Base-by-base conservation (phyloP, 2,113 vertebrate genomes). In the Poecilia latipinna region DNA sequence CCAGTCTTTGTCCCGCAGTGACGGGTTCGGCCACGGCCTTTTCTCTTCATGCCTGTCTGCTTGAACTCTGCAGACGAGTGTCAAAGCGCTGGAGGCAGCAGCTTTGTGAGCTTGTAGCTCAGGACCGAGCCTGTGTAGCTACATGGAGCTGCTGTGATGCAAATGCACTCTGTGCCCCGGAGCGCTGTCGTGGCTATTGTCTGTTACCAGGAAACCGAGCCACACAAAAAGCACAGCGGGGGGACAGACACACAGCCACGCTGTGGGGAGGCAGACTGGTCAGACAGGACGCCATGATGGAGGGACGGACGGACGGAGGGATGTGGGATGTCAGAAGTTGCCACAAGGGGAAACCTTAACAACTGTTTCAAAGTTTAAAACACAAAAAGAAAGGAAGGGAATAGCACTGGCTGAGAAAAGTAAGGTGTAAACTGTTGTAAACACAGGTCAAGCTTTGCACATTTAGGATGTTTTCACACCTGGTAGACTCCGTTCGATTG, bases 161-260 rank as follows among this genome's bases (percentile, higher is more conserved):
- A 48, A 48, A 42, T 22, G 61, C 66, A 74, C 72, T 83, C 81
- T 88, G 79, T 78, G 84, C 80, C 82, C 82, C 63, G 70, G 65
- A 82, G 84, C 68, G 66, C 63, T 84, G 82, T 86, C 84, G 82
- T 86, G 83, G 86, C 84, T 75, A 88, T 82, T 84, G 79, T 87
- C 83, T 85, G 93, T 93, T 91, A 87, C 88, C 80, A 90, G 88
- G 92, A 92, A 86, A 92, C 89, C 66, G 77, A 79, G 80, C 79
- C 75, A 75, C 80, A 90, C 83, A 92, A 93, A 92, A 93, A 91
- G 92, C 91, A 89, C 90, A 94, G 92, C 90, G 82, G 92, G 90
- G 90, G 88, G 79, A 86, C 74, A 84, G 93, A 92, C 92, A 90
- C 90, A 90, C 91, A 92, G 94, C 91, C 90, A 90, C 93, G 89